Conservation (phyloP, 2,888 invertebrate genomes). For the Lycaena phlaeas region DNA sequence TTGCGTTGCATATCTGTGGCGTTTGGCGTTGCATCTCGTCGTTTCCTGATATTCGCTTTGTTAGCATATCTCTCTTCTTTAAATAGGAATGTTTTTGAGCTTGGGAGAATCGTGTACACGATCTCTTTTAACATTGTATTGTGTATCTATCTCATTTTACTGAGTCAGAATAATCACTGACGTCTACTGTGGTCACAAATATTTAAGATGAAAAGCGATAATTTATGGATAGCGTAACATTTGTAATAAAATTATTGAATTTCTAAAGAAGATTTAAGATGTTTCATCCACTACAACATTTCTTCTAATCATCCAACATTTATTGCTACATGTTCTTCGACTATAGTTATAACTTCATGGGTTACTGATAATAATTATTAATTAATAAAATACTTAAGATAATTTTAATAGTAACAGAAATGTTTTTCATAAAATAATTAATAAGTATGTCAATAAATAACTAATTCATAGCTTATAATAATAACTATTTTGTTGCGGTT, state of each 20-base stretch:
- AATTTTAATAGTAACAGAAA: too few relatives aligned
- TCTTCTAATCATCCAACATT: too few relatives aligned
- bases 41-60: conserved; percentile 36
- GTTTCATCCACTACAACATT: too few relatives aligned
- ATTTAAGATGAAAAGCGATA: conserved; percentile 8
- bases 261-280: too few relatives aligned
- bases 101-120: conserved; percentile 55
- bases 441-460: too few relatives aligned
- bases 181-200: conserved; percentile 12
- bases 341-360: not conserved
- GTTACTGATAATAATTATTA: not conserved
- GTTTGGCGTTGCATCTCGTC: conserved; percentile 27
- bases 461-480: too few relatives aligned
- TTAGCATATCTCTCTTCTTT: conserved; percentile 35
- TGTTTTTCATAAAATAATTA: too few relatives aligned
- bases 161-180: conserved; percentile 26
- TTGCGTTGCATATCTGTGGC: conserved; percentile 27
- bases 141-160: conserved; percentile 50
- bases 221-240: conserved; percentile 3
- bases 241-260: too few relatives aligned
- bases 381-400: not conserved
- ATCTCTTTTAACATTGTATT: conserved; percentile 61
- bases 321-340: not conserved
- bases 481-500: too few relatives aligned
- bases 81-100: conserved; percentile 30